Evolutionary conservation across 2,797 vertebrate genomes (phyloP).

Genomic region (Sphenopsis melanotis): DNA sequence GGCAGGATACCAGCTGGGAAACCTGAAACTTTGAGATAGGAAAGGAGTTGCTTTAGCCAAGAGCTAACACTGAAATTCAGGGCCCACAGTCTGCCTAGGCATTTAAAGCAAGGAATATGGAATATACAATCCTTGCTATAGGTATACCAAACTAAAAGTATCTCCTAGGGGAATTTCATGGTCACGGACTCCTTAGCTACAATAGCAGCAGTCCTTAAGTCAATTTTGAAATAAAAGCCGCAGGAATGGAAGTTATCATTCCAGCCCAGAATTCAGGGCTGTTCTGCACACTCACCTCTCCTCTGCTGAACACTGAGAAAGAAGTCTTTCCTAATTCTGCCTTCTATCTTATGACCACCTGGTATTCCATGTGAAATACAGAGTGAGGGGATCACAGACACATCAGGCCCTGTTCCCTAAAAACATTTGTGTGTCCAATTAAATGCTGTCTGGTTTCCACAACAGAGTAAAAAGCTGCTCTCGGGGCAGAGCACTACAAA

Average conservation of each 20-base stretch:
- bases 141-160: background rate
- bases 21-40: background rate
- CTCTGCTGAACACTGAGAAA: background rate
- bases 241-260: background rate
- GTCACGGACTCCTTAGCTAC: background rate
- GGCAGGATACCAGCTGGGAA: background rate
- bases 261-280: background rate
- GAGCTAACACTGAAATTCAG: background rate
- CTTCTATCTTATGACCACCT: background rate
- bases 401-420: background rate
- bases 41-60: background rate
- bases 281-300: background rate
- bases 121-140: background rate
- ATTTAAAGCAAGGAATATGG: background rate
- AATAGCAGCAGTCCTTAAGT: background rate
- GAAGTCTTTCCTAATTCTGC: background rate
- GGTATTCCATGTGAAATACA: background rate
- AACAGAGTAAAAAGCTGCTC: background rate
- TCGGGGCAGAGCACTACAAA: fast-evolving
- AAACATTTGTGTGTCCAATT: background rate
- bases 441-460: background rate
- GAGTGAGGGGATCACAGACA: background rate
- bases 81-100: background rate
- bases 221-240: background rate
- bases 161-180: background rate